Evolutionary conservation across 53 echinoderm and acorn worm genomes (phyloP), one percentile per base, ranked within the genome.

Genomic region (Echinarachnius parma): DNA sequence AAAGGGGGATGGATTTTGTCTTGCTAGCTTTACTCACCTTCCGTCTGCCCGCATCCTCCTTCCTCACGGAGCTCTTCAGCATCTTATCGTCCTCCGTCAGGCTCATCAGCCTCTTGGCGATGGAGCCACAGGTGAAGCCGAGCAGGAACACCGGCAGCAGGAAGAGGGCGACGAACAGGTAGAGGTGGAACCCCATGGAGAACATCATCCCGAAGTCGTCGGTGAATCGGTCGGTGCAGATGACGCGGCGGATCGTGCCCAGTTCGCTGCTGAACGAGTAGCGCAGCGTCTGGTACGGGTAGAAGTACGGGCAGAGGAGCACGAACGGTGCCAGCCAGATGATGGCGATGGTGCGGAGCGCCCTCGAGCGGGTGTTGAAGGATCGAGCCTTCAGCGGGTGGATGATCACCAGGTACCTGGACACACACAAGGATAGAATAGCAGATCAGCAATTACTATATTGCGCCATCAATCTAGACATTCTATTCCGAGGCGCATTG

Each of bases 291-390:
- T 64, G 19, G 57, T 80, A 87, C 8, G 94, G 94, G 62, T 84
- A 84, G 67, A 90, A 87, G 67, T 94, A 94, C 8, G 90, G 90
- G 14, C 79, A 50, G 24, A 90, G 67, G 34, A 94, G 47, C n/a
- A 90, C 24, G 37, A 90, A 79, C 3, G 86, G 86, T 32, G 84
- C 24, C 3, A 80, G 19, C 94, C 94, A 94, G 46, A 90, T 90
- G 33, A 83, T 59, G 48, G 59, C 71, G 21, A 94, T 75, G 60
- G 71, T 86, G 42, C 89, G 71, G 10, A 78, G 80, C 4, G 94
- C 94, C 22, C 94, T 75, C n/a, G 89, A 50, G 34, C 77, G 77
- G n/a, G 94, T 94, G 79, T 89, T 89, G 79, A 94, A 94, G 39
- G 86, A 84, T 15, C 90, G 80, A 1, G 94, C 86, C 52, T 67